Percentiles rank a stretch among this genome's conserved stretches.
phyloP scores from a whole-genome alignment of 2,888 invertebrate genomes.

The Hybos culiciformis region DNA sequence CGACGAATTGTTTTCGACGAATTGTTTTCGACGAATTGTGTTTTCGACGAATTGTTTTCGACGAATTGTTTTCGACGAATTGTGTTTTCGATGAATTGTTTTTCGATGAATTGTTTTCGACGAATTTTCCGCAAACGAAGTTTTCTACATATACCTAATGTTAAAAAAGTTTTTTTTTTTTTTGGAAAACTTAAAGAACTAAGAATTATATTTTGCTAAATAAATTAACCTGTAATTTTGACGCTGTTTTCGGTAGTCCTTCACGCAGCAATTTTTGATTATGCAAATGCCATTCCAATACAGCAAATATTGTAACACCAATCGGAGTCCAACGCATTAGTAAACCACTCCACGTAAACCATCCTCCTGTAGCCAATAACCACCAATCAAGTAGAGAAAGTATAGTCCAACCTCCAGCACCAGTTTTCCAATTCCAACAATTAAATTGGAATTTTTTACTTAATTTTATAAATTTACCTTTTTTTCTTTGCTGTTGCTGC shows the following conservation, averaged over 20 bases:
- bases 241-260: slow-evolving; percentile 26
- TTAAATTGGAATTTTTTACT: slow-evolving; percentile 14
- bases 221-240: slow-evolving; percentile 25
- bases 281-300: slow-evolving; percentile 40
- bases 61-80: too few species aligned
- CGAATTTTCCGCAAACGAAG: background rate
- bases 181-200: too few species aligned
- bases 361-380: slow-evolving; percentile 26
- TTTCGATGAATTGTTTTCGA: too few species aligned
- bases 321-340: slow-evolving; percentile 54
- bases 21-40: too few species aligned
- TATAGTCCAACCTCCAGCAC: slow-evolving; percentile 18
- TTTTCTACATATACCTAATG: background rate
- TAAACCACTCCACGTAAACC: slow-evolving; percentile 49
- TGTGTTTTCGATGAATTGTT: too few species aligned
- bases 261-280: slow-evolving; percentile 21
- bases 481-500: too few species aligned
- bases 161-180: too few species aligned
- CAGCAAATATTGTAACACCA: slow-evolving; percentile 47
- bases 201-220: too few species aligned
- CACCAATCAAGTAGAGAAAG: slow-evolving; percentile 21
- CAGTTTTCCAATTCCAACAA: slow-evolving; percentile 18
- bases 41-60: too few species aligned
- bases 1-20: too few species aligned
- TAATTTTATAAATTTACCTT: slow-evolving; percentile 20